A percentile compares a stretch with the other conserved stretches of the same genome.
Conservation (phyloP, 2,113 vertebrate species). For the Paradisaea rubra region DNA sequence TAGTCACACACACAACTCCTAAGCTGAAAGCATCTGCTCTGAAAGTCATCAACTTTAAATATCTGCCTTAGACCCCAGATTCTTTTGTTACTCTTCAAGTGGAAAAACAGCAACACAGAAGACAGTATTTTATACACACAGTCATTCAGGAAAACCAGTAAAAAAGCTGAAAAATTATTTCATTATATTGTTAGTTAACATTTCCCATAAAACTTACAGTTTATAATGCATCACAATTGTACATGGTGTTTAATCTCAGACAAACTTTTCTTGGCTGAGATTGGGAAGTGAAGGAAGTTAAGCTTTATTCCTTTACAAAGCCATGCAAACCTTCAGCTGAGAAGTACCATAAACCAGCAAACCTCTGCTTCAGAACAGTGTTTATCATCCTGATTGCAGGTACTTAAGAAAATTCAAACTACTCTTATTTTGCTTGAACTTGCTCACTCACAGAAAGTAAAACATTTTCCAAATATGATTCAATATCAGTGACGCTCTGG, state of each 20-base stretch:
- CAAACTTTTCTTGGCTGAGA: background rate
- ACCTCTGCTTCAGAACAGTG: background rate
- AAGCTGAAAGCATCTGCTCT: background rate
- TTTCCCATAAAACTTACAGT: background rate
- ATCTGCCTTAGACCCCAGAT: background rate
- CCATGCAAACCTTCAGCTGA: background rate
- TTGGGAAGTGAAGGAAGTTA: background rate
- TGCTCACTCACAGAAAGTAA: background rate
- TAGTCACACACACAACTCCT: background rate
- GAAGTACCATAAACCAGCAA: background rate
- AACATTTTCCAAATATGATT: background rate
- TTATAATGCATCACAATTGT: background rate
- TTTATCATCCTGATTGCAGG: background rate
- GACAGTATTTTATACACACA: background rate
- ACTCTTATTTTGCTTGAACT: background rate
- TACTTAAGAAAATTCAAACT: background rate
- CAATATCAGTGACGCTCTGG: rapidly evolving
- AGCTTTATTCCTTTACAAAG: background rate
- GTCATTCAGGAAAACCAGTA: background rate
- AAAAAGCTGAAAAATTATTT: background rate
- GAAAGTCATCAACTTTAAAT: background rate
- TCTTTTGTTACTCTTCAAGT: background rate
- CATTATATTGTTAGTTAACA: background rate
- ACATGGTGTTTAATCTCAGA: background rate
- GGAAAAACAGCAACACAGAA: background rate